These are phyloP conservation scores for Tipula confusa DNA, from an alignment of 2,888 invertebrate genomes.

Conservation along the genomic window DNA sequence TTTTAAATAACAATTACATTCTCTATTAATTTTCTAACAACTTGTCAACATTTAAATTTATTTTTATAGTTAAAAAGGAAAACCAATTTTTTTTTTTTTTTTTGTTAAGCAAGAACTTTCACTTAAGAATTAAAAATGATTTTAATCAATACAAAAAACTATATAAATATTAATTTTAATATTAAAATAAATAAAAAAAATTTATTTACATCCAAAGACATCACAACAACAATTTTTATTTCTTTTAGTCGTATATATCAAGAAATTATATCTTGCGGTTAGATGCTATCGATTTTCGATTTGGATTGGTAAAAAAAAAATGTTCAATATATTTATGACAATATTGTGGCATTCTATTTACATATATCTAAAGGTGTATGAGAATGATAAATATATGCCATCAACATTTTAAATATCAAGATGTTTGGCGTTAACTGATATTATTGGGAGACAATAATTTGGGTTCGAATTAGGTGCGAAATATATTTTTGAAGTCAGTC, in stretches of 20 bases:
- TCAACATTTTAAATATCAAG: neutral
- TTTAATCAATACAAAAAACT: neutral
- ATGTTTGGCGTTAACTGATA: too few relatives aligned
- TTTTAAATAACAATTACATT: neutral
- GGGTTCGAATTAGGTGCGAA: too few relatives aligned
- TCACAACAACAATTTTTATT: neutral
- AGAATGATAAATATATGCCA: neutral
- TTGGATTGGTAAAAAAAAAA: neutral
- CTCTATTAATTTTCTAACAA: slow-evolving; percentile 12
- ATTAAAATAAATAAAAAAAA: neutral
- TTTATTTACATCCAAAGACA: neutral
- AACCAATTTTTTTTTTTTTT: neutral
- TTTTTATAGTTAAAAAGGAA: too few relatives aligned
- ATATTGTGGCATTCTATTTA: neutral
- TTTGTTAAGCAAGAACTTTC: neutral
- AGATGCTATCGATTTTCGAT: neutral
- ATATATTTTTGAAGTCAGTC: too few relatives aligned
- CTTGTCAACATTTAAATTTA: slow-evolving; percentile 6
- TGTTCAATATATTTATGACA: neutral
- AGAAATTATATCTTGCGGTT: neutral
- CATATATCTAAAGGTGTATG: neutral
- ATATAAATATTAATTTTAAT: neutral
- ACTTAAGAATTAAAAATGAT: neutral
- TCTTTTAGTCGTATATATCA: neutral
- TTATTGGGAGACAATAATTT: too few relatives aligned